Conservation (phyloP, 2,113 vertebrate genomes). For the Bostrychus sinensis region DNA sequence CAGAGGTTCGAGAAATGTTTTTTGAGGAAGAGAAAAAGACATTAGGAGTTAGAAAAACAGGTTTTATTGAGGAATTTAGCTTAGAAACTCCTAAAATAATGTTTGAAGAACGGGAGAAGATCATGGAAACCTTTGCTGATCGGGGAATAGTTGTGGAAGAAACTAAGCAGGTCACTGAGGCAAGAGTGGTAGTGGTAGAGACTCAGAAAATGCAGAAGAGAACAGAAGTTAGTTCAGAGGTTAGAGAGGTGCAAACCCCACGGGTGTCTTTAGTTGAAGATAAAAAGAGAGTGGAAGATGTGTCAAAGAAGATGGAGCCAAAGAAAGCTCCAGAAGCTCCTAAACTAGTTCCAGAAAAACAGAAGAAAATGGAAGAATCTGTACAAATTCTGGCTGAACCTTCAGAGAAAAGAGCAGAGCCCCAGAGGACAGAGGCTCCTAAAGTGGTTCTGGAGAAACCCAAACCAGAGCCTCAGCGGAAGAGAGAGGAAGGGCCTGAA, state of each 20-base stretch:
- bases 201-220: not conserved
- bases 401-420: not conserved
- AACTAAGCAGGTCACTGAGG: not conserved
- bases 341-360: not conserved
- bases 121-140: not conserved
- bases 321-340: not conserved
- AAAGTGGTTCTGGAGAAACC: not conserved
- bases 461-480: not conserved
- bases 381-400: not conserved
- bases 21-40: conserved; percentile 10
- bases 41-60: not conserved
- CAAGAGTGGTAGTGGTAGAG: not conserved
- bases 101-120: not conserved
- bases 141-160: not conserved
- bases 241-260: not conserved
- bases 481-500: not conserved
- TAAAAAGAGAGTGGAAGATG: not conserved
- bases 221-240: not conserved
- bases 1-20: conserved; percentile 6
- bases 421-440: not conserved
- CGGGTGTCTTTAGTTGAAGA: not conserved
- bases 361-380: conserved; percentile 1
- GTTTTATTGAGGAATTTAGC: not conserved
- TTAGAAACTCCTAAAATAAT: not conserved
- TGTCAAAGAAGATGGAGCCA: not conserved